Conservation (phyloP, 2,113 vertebrate species). For the Noturus placidus region DNA sequence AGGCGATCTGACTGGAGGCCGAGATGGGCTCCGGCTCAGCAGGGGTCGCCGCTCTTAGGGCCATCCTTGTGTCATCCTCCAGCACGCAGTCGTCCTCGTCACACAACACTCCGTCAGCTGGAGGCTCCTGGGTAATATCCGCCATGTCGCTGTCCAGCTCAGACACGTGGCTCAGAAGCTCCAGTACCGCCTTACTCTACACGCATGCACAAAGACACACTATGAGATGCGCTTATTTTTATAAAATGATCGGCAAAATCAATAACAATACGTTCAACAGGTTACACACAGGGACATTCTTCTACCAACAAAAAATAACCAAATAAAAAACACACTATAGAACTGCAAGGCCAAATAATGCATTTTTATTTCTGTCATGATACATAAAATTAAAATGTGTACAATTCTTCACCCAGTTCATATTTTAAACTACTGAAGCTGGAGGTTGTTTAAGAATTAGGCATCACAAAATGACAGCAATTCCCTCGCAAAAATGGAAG, state of each 20-base stretch:
- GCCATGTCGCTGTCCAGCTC: slow-evolving; percentile 97
- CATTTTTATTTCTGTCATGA: slow-evolving; percentile 37
- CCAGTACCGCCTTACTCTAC: slow-evolving; percentile 75
- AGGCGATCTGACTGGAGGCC: slow-evolving; percentile 80
- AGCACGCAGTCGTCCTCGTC: slow-evolving; percentile 53
- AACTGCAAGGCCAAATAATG: background rate
- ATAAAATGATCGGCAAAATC: background rate
- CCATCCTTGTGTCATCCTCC: slow-evolving; percentile 46
- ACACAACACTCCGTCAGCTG: slow-evolving; percentile 65
- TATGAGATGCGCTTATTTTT: background rate
- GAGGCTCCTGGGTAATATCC: slow-evolving; percentile 87
- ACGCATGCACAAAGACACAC: slow-evolving; percentile 48
- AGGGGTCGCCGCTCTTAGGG: slow-evolving; percentile 34
- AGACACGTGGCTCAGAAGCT: slow-evolving; percentile 73
- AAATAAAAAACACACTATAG: background rate
- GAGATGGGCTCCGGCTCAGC: slow-evolving; percentile 77
- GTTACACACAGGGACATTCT: background rate
- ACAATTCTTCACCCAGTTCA: background rate
- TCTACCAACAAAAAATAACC: too few relatives aligned
- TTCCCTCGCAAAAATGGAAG: background rate
- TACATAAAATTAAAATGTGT: slow-evolving; percentile 4
- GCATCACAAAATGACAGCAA: background rate
- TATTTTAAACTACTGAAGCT: background rate
- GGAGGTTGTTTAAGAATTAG: background rate
- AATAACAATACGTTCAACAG: background rate